Evolutionary conservation across 2,888 invertebrate species (phyloP), one percentile per base, ranked within the genome.

Genomic region (Dryococelus australis): DNA sequence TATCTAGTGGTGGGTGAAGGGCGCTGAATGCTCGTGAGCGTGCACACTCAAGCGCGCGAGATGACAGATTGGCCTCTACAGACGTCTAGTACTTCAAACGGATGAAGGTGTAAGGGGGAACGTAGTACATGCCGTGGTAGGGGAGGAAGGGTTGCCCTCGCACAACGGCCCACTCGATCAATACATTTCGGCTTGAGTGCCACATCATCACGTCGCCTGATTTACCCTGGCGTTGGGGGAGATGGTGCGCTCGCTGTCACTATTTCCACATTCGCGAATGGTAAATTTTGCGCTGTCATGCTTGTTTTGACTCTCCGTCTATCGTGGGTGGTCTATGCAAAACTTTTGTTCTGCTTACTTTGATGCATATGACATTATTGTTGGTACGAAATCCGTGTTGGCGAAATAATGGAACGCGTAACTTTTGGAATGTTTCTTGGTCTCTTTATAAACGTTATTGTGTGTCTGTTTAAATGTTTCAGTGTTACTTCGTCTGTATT

Each of bases 51-150:
- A 47, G 47, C 47, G 47, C n/a, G 8, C 65, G 65, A 65, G 65
- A 65, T 65, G 65, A 65, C 65, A 65, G 65, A 65, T 65, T 65
- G 20, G 65, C 65, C 65, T 20, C 65, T 65, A n/a, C 65, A 65
- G 65, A 65, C 8, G 65, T 65, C 20, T 20, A 65, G 65, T 65
- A n/a, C 65, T 24, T 24, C 65, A 24, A 24, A n/a, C 24, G 65
- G 65, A 8, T 16, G 65, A 65, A n/a, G n/a, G 65, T n/a, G n/a
- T 24, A 20, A 24, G 65, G n/a, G 51, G 65, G 65, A 8, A 8
- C 24, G 65, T 0, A 65, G 20, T 65, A 47, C 47, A 13, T 16
- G 47, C 16, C 2, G 12, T 3, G 47, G 8, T 35, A 8, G 47
- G 47, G 47, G 47, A 47, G 47, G 47, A 47, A 47, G 47, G 65